Evolutionary conservation across 2,888 invertebrate species (phyloP).

Genomic region (Fragum sueziense): DNA sequence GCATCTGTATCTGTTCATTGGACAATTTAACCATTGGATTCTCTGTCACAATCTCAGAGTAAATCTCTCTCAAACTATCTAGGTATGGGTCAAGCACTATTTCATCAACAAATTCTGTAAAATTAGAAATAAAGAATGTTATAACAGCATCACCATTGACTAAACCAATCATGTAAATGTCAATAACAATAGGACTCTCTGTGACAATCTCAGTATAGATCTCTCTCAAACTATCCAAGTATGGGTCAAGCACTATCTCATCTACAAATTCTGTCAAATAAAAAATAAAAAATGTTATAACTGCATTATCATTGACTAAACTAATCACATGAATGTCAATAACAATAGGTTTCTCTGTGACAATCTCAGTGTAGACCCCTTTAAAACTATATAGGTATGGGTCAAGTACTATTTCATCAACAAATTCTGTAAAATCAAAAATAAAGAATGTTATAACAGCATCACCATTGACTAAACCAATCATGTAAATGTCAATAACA

Average conservation of each 20-base stretch:
- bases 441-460: neutral
- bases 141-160: too few species aligned
- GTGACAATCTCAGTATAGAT: slow-evolving; percentile 30
- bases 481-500: too few species aligned
- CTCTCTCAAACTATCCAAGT: slow-evolving; percentile 52
- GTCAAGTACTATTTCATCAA: slow-evolving; percentile 58
- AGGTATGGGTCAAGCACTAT: slow-evolving; percentile 59
- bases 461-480: too few species aligned
- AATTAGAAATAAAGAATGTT: neutral
- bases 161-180: too few species aligned
- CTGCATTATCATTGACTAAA: too few species aligned
- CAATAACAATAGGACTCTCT: neutral
- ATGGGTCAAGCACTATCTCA: slow-evolving; percentile 56
- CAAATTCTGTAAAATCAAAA: slow-evolving; percentile 41
- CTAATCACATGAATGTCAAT: too few species aligned
- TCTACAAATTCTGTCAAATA: slow-evolving; percentile 57
- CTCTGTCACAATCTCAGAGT: slow-evolving; percentile 17
- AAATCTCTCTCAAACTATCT: slow-evolving; percentile 45
- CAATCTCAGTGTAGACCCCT: slow-evolving; percentile 31
- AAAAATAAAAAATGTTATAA: neutral
- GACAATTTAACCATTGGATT: neutral
- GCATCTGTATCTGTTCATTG: neutral
- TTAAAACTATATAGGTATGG: slow-evolving; percentile 60
- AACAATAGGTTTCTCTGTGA: neutral
- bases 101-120: slow-evolving; percentile 59